These are phyloP conservation scores for Vanessa cardui DNA, from an alignment of 2,888 invertebrate species.

Conservation along the genomic window DNA sequence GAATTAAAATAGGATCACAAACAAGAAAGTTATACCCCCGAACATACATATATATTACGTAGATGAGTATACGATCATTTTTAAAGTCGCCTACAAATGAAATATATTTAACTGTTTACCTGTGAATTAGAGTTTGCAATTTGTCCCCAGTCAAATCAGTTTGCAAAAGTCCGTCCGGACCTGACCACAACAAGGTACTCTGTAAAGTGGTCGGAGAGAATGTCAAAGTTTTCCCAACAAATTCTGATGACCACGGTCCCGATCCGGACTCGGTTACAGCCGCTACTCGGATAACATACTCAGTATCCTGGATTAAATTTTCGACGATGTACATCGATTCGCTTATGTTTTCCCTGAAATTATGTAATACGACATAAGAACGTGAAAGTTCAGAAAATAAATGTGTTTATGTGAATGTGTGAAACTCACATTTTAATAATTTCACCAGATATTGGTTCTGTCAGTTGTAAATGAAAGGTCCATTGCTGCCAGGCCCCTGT, in stretches of 20 bases:
- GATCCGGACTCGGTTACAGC: slow-evolving; percentile 89
- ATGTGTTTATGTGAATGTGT: not conserved
- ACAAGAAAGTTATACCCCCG: too few species aligned
- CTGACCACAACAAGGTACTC: slow-evolving; percentile 88
- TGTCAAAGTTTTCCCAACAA: slow-evolving; percentile 87
- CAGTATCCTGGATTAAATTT: slow-evolving; percentile 87
- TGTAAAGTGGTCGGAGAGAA: slow-evolving; percentile 80
- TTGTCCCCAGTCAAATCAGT: slow-evolving; percentile 92
- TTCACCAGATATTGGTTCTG: slow-evolving; percentile 70
- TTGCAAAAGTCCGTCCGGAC: slow-evolving; percentile 88
- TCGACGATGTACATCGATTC: slow-evolving; percentile 86
- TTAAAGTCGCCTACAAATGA: not conserved
- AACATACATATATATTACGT: too few species aligned
- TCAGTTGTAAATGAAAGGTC: slow-evolving; percentile 89
- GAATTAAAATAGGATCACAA: too few species aligned
- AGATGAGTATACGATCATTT: too few species aligned
- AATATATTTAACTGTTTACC: slow-evolving; percentile 45
- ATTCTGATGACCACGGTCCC: slow-evolving; percentile 90
- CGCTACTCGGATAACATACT: slow-evolving; percentile 90
- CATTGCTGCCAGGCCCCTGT: slow-evolving; percentile 87
- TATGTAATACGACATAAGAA: not conserved
- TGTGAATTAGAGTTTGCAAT: slow-evolving; percentile 86
- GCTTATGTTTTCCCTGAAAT: slow-evolving; percentile 73
- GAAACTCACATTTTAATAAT: slow-evolving; percentile 63
- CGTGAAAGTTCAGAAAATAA: slow-evolving; percentile 2